Evolutionary conservation across 2,113 vertebrate genomes (phyloP).

Genomic region (Sceloporus tristichus): DNA sequence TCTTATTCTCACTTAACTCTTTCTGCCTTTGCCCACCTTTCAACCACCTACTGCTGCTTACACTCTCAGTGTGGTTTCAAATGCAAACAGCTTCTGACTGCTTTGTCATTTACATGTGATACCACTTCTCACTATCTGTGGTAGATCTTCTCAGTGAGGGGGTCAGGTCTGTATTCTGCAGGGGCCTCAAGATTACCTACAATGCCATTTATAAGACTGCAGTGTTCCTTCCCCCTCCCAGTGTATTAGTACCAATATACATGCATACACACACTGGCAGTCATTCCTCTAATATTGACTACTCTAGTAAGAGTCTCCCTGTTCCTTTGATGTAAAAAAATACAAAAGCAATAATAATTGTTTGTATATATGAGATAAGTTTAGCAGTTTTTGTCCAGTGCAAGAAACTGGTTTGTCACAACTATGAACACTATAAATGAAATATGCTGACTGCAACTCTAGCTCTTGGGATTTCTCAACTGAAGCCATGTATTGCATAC

Average conservation of each 20-base stretch:
- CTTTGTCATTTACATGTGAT: too few species aligned
- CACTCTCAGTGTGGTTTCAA: too few species aligned
- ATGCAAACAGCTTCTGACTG: too few species aligned
- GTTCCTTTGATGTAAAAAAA: too few species aligned
- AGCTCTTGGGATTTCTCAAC: neutral
- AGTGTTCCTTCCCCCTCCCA: neutral
- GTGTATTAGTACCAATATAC: neutral
- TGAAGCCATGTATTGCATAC: neutral
- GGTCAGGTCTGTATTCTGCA: too few species aligned
- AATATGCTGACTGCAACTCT: neutral
- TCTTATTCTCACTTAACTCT: too few species aligned
- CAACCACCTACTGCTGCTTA: too few species aligned
- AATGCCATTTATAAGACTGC: neutral
- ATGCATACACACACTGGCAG: neutral
- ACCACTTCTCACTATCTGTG: too few species aligned
- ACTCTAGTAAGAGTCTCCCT: neutral
- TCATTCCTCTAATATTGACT: neutral
- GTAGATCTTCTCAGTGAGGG: too few species aligned
- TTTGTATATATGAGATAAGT: neutral
- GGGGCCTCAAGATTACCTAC: too few species aligned
- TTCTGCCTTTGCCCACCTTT: too few species aligned
- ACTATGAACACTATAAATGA: neutral
- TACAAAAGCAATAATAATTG: neutral
- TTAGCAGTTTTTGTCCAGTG: neutral
- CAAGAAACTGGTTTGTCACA: neutral